These are phyloP conservation scores for Stratiomys singularior DNA, from an alignment of 2,888 invertebrate species.

Conservation along the genomic window DNA sequence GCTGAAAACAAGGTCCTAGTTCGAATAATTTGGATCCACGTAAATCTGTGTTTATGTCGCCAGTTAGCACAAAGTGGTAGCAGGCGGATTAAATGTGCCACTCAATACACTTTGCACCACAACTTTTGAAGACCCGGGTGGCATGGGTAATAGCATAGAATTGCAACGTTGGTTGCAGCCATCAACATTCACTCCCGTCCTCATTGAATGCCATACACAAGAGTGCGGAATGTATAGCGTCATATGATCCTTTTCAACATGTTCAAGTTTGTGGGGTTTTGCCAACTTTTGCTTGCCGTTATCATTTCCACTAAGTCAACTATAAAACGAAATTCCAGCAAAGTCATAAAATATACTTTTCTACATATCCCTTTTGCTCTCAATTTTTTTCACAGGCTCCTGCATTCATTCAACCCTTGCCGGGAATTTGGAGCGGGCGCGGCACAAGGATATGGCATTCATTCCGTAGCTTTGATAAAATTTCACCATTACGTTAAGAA, in stretches of 20 bases:
- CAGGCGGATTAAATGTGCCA: too few relatives aligned
- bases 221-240: neutral
- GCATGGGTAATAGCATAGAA: neutral
- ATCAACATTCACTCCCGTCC: neutral
- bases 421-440: neutral
- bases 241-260: neutral
- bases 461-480: slow-evolving; percentile 14
- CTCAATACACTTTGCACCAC: neutral
- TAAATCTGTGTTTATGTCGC: too few relatives aligned
- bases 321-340: slow-evolving; percentile 23
- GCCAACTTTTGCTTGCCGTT: neutral
- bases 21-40: too few relatives aligned
- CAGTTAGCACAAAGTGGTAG: too few relatives aligned
- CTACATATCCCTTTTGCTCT: neutral
- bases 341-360: slow-evolving; percentile 1
- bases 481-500: slow-evolving; percentile 29
- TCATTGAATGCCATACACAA: neutral
- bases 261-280: slow-evolving; percentile 6
- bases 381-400: neutral
- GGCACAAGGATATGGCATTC: neutral
- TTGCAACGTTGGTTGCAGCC: neutral
- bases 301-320: slow-evolving; percentile 26
- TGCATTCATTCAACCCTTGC: neutral
- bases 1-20: too few relatives aligned
- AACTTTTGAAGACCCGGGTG: neutral